A percentile compares a stretch with the other conserved stretches of the same genome.
Evolutionary conservation across 2,888 invertebrate genomes (phyloP).

Genomic region (Salpingus planirostris): DNA sequence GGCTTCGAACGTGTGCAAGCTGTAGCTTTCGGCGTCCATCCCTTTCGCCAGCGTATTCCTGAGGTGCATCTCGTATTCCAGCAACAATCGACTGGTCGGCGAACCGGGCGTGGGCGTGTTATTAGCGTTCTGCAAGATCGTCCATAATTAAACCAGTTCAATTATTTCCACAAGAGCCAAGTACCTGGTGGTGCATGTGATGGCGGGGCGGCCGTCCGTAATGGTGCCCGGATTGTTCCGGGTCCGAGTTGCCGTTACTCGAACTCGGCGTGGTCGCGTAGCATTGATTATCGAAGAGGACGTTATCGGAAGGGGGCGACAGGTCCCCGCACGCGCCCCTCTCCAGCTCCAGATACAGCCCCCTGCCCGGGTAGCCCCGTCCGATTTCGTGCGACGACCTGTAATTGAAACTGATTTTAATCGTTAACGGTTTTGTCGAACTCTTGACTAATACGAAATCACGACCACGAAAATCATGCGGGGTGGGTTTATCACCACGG

Average conservation of each 20-base stretch:
- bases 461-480: slow-evolving; percentile 1
- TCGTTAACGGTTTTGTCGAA: slow-evolving; percentile 1
- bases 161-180: too few relatives aligned
- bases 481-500: neutral
- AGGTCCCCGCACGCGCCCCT: slow-evolving; percentile 51
- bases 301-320: slow-evolving; percentile 88
- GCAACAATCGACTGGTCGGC: slow-evolving; percentile 72
- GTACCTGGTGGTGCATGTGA: slow-evolving; percentile 58
- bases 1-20: slow-evolving; percentile 88
- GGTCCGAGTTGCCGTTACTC: slow-evolving; percentile 85
- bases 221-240: slow-evolving; percentile 61
- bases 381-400: slow-evolving; percentile 67
- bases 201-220: slow-evolving; percentile 49
- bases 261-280: slow-evolving; percentile 92
- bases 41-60: slow-evolving; percentile 88
- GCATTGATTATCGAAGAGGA: slow-evolving; percentile 91
- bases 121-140: slow-evolving; percentile 47
- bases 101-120: slow-evolving; percentile 73
- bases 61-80: slow-evolving; percentile 91
- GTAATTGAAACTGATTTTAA: slow-evolving; percentile 25
- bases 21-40: slow-evolving; percentile 92
- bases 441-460: slow-evolving; percentile 1
- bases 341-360: slow-evolving; percentile 73
- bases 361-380: slow-evolving; percentile 61
- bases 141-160: neutral